Evolutionary conservation across 2,797 vertebrate genomes (phyloP).

Genomic region (Karalla daura): DNA sequence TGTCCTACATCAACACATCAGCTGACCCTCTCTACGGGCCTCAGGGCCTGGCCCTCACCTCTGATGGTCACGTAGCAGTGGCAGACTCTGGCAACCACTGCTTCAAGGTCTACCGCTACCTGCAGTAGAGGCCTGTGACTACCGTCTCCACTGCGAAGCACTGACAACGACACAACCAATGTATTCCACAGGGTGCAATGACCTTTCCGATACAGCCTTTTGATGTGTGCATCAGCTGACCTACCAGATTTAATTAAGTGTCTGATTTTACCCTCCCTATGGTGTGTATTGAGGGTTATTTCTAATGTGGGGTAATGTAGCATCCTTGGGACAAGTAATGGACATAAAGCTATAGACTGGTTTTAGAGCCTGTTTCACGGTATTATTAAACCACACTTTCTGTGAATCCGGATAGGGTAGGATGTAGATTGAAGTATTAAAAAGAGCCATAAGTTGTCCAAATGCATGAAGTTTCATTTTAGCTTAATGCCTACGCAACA

Average conservation of each 20-base stretch:
- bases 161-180: slow-evolving; percentile 66
- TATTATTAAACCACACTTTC: slow-evolving; percentile 44
- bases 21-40: slow-evolving; percentile 96
- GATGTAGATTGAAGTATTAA: slow-evolving; percentile 70
- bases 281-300: slow-evolving; percentile 55
- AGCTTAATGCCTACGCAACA: slow-evolving; percentile 56
- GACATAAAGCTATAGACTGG: slow-evolving; percentile 41
- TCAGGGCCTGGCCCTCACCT: slow-evolving; percentile 94
- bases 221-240: slow-evolving; percentile 69
- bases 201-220: slow-evolving; percentile 67
- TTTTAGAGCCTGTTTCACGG: slow-evolving; percentile 35
- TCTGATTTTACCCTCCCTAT: slow-evolving; percentile 36
- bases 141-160: slow-evolving; percentile 35
- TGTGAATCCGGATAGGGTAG: slow-evolving; percentile 40
- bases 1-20: slow-evolving; percentile 97
- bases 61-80: slow-evolving; percentile 95
- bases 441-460: slow-evolving; percentile 77
- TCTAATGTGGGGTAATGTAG: slow-evolving; percentile 63
- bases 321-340: slow-evolving; percentile 45
- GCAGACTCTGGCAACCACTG: slow-evolving; percentile 98
- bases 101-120: slow-evolving; percentile 98
- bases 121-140: slow-evolving; percentile 85
- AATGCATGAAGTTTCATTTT: slow-evolving; percentile 77
- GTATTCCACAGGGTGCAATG: slow-evolving; percentile 73
- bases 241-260: slow-evolving; percentile 31